phyloP scores from a whole-genome alignment of 2,888 invertebrate genomes.

The Ceramica pisi region DNA sequence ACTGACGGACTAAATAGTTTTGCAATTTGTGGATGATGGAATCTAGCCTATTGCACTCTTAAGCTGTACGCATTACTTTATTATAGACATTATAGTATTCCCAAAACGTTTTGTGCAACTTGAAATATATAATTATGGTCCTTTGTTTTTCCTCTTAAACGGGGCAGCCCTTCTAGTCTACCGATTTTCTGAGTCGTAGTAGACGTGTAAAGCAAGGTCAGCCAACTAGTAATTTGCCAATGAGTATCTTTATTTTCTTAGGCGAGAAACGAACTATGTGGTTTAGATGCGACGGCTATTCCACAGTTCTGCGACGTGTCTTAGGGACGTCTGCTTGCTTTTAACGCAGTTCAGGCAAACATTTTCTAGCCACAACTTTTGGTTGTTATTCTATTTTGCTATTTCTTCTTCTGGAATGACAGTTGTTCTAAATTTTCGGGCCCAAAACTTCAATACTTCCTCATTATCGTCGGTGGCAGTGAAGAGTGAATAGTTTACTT shows the following conservation, averaged over 20 bases:
- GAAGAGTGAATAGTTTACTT: too few species aligned
- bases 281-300: background rate
- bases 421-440: background rate
- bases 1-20: too few species aligned
- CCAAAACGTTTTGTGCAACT: background rate
- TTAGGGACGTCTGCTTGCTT: background rate
- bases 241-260: slow-evolving; percentile 19
- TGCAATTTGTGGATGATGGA: too few species aligned
- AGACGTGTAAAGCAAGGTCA: slow-evolving; percentile 42
- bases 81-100: background rate
- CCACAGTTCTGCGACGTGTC: background rate
- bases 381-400: background rate
- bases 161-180: slow-evolving; percentile 35
- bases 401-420: background rate
- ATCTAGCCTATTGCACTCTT: too few species aligned
- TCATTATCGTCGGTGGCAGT: background rate
- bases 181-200: slow-evolving; percentile 12
- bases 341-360: background rate
- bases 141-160: slow-evolving; percentile 5
- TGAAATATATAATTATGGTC: slow-evolving; percentile 13
- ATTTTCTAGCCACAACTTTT: background rate
- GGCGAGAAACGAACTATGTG: background rate
- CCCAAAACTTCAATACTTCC: background rate
- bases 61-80: too few species aligned
- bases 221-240: slow-evolving; percentile 23